Base-by-base conservation (phyloP, 2,888 invertebrate species). In the Nomada hirtipes region DNA sequence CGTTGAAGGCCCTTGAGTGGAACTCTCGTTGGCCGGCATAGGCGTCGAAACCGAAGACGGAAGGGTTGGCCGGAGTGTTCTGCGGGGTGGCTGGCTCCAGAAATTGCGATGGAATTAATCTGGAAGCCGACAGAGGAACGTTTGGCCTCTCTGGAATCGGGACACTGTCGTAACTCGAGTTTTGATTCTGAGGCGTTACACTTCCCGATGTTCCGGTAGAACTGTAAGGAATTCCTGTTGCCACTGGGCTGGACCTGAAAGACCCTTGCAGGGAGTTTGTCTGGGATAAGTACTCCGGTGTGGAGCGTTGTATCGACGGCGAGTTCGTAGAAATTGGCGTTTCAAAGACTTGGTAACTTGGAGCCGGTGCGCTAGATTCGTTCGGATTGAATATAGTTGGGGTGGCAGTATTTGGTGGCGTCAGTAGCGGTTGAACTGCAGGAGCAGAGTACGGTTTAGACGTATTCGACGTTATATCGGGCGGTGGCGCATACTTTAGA, bases 401-500 rank as follows among this genome's bases (percentile, higher is more conserved):
- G 0, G 86, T 63, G 1, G 78, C 29, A 4, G 26, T 26, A 50
- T 57, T 76, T 52, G 76, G 85, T 0, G 83, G 36, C 0, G 83
- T 53, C 4, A 81, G 57, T 13, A 83, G 63, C 2, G 75, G 26
- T n/a, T 79, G 78, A 11, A 75, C 42, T 36, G 79, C 44, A 2
- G 82, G 72, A 9, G 82, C 61, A 18, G 89, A 82, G 72, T 81
- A 87, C 64, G 85, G 81, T 60, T 86, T 90, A 52, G 85, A 60
- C 15, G 79, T 74, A 57, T 77, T 90, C 0, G 92, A 88, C n/a
- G 92, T 91, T 4, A 97, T 92, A 0, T 97, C 97, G 0, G 97
- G 97, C 89, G 97, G 96, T 89, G 96, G 97, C 0, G 97, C 97
- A 93, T 98, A 97, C 4, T 95, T 94, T 90, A 97, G 96, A 91